Percentiles rank a stretch among this genome's conserved stretches.
Evolutionary conservation across 2,888 invertebrate genomes (phyloP).

Genomic region (Dryomyza anilis): DNA sequence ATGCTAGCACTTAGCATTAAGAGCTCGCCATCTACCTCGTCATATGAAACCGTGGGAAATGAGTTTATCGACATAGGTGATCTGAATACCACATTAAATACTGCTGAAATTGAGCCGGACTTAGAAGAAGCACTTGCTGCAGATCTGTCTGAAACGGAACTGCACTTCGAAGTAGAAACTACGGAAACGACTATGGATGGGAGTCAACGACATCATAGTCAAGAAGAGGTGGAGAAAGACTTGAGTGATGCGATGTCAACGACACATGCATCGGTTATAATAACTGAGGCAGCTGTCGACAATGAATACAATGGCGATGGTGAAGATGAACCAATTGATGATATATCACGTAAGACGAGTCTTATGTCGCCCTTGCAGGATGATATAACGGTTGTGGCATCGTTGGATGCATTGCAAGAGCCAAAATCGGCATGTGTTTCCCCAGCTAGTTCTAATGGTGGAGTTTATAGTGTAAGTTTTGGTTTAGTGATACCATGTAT

Average conservation of each 20-base stretch:
- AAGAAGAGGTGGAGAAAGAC: conserved; percentile 35
- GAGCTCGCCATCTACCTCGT: conserved; percentile 61
- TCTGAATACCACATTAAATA: conserved; percentile 25
- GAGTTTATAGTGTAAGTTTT: conserved; percentile 77
- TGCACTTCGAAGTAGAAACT: background rate
- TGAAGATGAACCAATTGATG: conserved; percentile 63
- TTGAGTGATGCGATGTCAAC: conserved; percentile 8
- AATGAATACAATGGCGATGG: conserved; percentile 64
- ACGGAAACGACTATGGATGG: conserved; percentile 27
- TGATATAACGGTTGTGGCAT: conserved; percentile 62
- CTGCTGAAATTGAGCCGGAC: background rate
- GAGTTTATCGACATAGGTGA: conserved; percentile 55
- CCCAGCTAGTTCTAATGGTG: conserved; percentile 88
- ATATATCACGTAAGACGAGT: conserved; percentile 61
- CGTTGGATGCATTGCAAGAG: conserved; percentile 57
- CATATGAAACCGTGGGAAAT: conserved; percentile 61
- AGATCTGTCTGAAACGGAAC: conserved; percentile 30
- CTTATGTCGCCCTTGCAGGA: conserved; percentile 71
- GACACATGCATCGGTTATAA: conserved; percentile 72
- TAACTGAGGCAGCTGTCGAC: conserved; percentile 74
- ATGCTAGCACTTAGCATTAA: conserved; percentile 50
- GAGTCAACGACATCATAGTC: conserved; percentile 57
- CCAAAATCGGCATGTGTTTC: conserved; percentile 74
- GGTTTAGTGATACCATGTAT: background rate
- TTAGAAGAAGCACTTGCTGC: conserved; percentile 22